Percentiles rank a stretch among this genome's conserved stretches.
Conservation (phyloP, 2,888 invertebrate species). For the Molorchus minor region DNA sequence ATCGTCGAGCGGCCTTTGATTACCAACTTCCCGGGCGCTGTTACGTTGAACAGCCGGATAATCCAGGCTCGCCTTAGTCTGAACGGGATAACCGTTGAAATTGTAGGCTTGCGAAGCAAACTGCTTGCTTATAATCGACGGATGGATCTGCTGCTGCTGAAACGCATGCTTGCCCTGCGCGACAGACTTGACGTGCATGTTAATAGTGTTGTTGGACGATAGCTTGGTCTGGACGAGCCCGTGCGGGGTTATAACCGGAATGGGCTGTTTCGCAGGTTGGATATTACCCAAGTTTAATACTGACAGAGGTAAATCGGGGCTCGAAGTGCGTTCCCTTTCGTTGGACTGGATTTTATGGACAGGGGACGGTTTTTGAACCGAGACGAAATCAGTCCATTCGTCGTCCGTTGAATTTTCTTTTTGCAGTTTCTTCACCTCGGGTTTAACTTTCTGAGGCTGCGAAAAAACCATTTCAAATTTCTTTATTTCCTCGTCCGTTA, state of each 20-base stretch:
- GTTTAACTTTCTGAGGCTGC: conserved; percentile 23
- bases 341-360: conserved; percentile 39
- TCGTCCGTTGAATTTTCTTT: conserved; percentile 59
- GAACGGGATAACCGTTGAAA: conserved; percentile 12
- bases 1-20: conserved; percentile 52
- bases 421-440: conserved; percentile 7
- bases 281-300: conserved; percentile 57
- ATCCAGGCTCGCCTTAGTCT: conserved; percentile 17
- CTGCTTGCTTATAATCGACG: conserved; percentile 57
- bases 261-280: conserved; percentile 57
- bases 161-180: conserved; percentile 27
- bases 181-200: conserved; percentile 27
- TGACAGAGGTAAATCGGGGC: conserved; percentile 58
- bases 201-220: conserved; percentile 40
- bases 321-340: conserved; percentile 49
- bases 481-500: conserved; percentile 58
- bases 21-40: conserved; percentile 1
- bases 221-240: conserved; percentile 58
- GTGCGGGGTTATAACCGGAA: conserved; percentile 58
- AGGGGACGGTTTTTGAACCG: conserved; percentile 48
- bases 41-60: neutral
- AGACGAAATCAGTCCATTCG: conserved; percentile 72
- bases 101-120: conserved; percentile 46
- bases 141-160: conserved; percentile 40
- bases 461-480: conserved; percentile 55